Conservation (phyloP, 2,888 invertebrate species). For the Nomada fabriciana region DNA sequence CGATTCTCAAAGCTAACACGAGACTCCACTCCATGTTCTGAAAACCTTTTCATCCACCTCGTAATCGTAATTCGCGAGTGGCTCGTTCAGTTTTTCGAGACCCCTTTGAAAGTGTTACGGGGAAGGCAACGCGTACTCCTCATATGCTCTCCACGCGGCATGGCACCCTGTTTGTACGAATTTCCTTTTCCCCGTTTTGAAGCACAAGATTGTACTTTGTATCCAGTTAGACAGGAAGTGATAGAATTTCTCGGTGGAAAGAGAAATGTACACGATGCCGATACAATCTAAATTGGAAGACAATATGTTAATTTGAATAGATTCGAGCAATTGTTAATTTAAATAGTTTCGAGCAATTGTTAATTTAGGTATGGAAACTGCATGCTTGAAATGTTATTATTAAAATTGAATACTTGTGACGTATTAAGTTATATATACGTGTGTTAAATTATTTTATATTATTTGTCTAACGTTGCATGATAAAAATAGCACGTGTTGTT, state of each 20-base stretch:
- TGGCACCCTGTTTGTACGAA: neutral
- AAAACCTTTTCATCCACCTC: slow-evolving; percentile 43
- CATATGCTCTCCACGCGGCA: neutral
- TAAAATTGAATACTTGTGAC: too few species aligned
- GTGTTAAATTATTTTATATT: too few species aligned
- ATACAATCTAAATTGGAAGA: too few species aligned
- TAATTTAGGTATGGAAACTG: too few species aligned
- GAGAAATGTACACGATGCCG: too few species aligned
- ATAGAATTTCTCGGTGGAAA: neutral
- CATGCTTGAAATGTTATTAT: too few species aligned
- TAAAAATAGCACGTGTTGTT: too few species aligned
- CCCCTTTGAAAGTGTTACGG: slow-evolving; percentile 35
- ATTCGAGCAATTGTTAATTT: too few species aligned
- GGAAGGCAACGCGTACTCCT: neutral
- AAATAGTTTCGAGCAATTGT: too few species aligned
- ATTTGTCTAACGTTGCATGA: too few species aligned
- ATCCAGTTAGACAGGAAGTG: neutral
- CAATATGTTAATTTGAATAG: too few species aligned
- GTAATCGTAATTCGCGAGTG: slow-evolving; percentile 54
- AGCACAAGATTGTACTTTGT: neutral
- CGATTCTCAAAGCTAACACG: slow-evolving; percentile 57
- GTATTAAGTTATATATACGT: too few species aligned
- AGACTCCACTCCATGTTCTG: slow-evolving; percentile 27
- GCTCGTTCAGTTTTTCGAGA: slow-evolving; percentile 47
- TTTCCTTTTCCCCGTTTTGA: neutral